phyloP scores from a whole-genome alignment of 1,140 invertebrate species.

The Polyergus mexicanus region DNA sequence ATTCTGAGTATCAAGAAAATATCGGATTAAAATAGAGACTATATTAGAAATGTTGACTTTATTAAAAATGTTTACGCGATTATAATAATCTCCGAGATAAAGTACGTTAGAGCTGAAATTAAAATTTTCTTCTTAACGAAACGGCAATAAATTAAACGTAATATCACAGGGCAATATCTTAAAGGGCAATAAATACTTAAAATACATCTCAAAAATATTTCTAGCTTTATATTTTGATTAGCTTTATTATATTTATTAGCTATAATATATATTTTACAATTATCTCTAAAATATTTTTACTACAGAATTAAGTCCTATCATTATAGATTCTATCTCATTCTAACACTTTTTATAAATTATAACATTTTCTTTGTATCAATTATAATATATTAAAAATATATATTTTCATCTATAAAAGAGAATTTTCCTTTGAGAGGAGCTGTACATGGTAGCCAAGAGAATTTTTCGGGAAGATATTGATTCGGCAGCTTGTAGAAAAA shows the following conservation, averaged over 20 bases:
- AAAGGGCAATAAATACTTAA: background rate
- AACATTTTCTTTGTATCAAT: too few species aligned
- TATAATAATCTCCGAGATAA: background rate
- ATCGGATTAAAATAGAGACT: conserved; percentile 2
- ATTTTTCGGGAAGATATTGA: background rate
- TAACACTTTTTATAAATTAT: background rate
- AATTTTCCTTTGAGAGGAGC: background rate
- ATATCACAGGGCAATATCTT: too few species aligned
- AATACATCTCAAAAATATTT: background rate
- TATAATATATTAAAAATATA: background rate
- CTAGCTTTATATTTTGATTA: background rate
- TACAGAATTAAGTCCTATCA: background rate
- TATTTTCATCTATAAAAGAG: background rate
- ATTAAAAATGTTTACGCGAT: background rate
- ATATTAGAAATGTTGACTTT: background rate
- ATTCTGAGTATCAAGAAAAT: background rate
- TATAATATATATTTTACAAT: background rate
- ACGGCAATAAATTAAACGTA: too few species aligned
- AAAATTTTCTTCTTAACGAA: background rate
- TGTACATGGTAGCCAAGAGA: background rate
- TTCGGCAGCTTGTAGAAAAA: conserved; percentile 6
- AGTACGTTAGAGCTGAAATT: background rate
- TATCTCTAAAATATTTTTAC: background rate
- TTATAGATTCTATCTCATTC: background rate
- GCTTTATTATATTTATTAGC: background rate